Evolutionary conservation across 2,888 invertebrate species (phyloP), one percentile per base, ranked within the genome.

Genomic region (Hypolimnas misippus): DNA sequence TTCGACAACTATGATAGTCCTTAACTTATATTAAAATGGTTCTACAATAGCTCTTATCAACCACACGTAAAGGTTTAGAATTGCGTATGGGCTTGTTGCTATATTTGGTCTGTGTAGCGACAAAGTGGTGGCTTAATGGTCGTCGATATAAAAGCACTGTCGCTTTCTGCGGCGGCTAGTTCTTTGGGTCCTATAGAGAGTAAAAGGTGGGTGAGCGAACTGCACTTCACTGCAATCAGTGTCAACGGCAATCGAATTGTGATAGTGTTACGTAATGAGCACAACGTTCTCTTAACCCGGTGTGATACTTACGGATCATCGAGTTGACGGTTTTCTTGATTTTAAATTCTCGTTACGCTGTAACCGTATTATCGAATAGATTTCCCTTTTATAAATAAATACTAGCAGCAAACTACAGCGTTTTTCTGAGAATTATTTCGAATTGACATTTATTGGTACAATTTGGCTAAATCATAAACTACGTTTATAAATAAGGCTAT

Each of bases 101-200:
- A 66, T 69, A 69, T 71, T 74, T 79, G 85, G 79, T 73, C 84
- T 78, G 77, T 77, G 79, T 75, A 74, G 75, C 75, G 77, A 76
- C 73, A 70, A 78, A 80, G 90, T 89, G 86, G 91, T 90, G 90
- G 89, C 84, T 84, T 85, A 82, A 81, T 78, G 73, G 75, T 74
- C 81, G 83, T 82, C 82, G 82, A 89, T 91, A 91, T 87, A 92
- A 89, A 81, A 84, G 85, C 86, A 86, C 87, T 85, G 86, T 88
- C 86, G 83, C 83, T 87, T 88, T 89, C 87, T 79, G 84, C 73
- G 78, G 76, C 73, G 72, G 84, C 85, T 89, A 91, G 91, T 92
- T 87, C 83, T 86, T 85, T 83, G 79, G 80, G 78, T 79, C 76
- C 79, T 81, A 85, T 79, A 82, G 76, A 86, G 83, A 87, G 86